Percentiles rank a stretch among this genome's conserved stretches.
phyloP scores from a whole-genome alignment of 2,113 vertebrate genomes.

The Forbesichthys papilliferus region DNA sequence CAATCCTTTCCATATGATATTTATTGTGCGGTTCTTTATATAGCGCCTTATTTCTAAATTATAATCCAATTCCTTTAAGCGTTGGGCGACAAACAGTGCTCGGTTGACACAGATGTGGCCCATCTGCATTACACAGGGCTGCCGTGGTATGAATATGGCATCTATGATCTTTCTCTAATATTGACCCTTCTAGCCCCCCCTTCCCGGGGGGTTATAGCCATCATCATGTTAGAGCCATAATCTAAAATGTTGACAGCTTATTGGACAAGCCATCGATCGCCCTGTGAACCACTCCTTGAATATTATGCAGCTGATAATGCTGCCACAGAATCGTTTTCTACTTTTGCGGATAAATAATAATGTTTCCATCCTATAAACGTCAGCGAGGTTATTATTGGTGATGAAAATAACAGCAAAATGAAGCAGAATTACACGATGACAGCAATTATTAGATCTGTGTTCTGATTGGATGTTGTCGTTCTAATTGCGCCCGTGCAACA shows the following conservation, averaged over 20 bases:
- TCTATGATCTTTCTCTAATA: constrained; percentile 53
- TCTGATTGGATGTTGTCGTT: neutral
- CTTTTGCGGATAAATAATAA: constrained; percentile 49
- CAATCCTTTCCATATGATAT: constrained; percentile 24
- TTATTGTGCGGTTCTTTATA: constrained; percentile 8
- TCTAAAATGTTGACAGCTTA: constrained; percentile 76
- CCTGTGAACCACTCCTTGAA: constrained; percentile 60
- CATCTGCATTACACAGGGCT: constrained; percentile 41
- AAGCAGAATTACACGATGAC: no score
- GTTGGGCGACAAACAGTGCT: constrained; percentile 14
- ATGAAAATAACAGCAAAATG: no score
- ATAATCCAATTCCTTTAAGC: constrained; percentile 2
- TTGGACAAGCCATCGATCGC: constrained; percentile 74
- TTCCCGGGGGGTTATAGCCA: constrained; percentile 59
- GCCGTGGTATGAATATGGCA: constrained; percentile 55
- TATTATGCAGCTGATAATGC: constrained; percentile 65
- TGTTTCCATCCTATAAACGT: neutral
- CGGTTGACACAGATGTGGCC: constrained; percentile 11
- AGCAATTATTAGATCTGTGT: no score
- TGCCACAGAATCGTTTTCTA: constrained; percentile 48
- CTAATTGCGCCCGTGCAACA: neutral
- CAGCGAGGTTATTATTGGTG: neutral
- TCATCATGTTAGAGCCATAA: constrained; percentile 72
- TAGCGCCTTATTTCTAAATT: neutral
- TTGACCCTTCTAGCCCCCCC: constrained; percentile 55